phyloP scores from a whole-genome alignment of 1,140 invertebrate species.

The Drosophila mayri region DNA sequence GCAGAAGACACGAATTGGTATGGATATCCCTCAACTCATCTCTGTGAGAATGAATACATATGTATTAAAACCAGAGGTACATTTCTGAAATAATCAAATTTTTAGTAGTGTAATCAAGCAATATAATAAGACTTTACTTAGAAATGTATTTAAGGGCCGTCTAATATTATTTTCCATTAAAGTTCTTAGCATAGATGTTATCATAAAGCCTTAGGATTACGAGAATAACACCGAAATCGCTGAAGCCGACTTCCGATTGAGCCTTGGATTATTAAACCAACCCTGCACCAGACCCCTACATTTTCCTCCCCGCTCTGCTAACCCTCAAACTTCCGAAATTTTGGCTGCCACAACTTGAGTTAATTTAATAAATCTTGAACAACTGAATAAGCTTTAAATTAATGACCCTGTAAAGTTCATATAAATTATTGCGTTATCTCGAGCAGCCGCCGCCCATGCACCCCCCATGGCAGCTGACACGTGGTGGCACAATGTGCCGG shows the following conservation, averaged over 20 bases:
- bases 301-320: neutral
- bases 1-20: neutral
- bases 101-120: neutral
- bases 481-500: conserved; percentile 65
- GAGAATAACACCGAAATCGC: conserved; percentile 29
- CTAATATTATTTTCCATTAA: neutral
- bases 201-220: conserved; percentile 18
- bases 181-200: conserved; percentile 4
- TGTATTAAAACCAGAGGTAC: neutral
- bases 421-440: conserved; percentile 84
- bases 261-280: conserved; percentile 6
- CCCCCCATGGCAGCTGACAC: conserved; percentile 55
- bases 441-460: conserved; percentile 19
- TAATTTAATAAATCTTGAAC: conserved; percentile 85
- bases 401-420: conserved; percentile 84
- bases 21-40: too few species aligned
- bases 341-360: conserved; percentile 79
- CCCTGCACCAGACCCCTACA: neutral
- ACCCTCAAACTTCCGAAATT: conserved; percentile 3
- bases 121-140: neutral
- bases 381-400: conserved; percentile 85
- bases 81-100: neutral
- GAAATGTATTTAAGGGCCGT: neutral
- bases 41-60: neutral
- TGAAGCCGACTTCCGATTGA: conserved; percentile 29